Conservation (phyloP, 2,888 invertebrate genomes). For the Germaria angustata region DNA sequence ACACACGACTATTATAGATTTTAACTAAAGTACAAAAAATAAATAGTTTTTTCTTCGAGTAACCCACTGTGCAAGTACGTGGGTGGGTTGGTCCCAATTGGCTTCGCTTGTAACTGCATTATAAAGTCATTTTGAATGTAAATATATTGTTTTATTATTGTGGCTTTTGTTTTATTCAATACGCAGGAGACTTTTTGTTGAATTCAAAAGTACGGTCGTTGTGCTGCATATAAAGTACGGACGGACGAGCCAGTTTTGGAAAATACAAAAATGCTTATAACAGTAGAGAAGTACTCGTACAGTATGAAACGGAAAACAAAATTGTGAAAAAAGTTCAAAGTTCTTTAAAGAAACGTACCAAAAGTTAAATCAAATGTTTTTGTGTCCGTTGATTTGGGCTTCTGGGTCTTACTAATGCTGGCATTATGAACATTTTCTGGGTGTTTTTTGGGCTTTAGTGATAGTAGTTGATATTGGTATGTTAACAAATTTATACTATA, state of each 20-base stretch:
- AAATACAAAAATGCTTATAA: conserved; percentile 15
- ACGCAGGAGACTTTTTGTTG: conserved; percentile 45
- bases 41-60: no score
- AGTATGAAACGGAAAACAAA: not conserved
- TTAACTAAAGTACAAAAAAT: no score
- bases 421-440: not conserved
- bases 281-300: not conserved
- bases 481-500: not conserved
- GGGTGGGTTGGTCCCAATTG: conserved; percentile 35
- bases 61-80: conserved; percentile 26
- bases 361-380: conserved; percentile 48
- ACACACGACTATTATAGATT: no score
- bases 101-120: conserved; percentile 43
- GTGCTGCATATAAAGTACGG: conserved; percentile 9
- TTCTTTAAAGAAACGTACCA: conserved; percentile 11
- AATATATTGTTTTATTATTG: conserved; percentile 9
- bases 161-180: conserved; percentile 43
- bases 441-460: not conserved
- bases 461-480: not conserved
- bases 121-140: conserved; percentile 35
- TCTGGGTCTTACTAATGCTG: not conserved
- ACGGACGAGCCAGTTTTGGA: conserved; percentile 39
- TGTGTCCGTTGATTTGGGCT: conserved; percentile 4
- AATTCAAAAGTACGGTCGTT: conserved; percentile 21
- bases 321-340: not conserved